A percentile compares a stretch with the other conserved stretches of the same genome.
Conservation (phyloP, 2,113 vertebrate species). For the Rhodinocichla rosea region DNA sequence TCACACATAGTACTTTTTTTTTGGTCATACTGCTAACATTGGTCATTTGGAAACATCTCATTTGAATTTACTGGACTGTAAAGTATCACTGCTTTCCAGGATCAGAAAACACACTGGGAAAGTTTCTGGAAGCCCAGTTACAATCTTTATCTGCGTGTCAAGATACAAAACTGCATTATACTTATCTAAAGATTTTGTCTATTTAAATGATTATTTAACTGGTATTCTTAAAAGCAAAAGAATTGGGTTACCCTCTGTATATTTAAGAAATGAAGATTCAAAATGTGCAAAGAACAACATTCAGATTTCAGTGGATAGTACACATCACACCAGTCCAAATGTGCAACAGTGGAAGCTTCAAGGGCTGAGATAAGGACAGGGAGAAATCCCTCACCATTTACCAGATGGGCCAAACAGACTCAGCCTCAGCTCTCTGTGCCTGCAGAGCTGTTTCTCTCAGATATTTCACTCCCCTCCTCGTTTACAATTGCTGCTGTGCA, state of each 20-base stretch:
- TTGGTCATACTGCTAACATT: not conserved
- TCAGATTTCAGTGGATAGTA: not conserved
- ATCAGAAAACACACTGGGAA: not conserved
- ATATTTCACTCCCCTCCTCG: rapidly evolving
- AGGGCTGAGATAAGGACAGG: not conserved
- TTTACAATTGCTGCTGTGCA: not conserved
- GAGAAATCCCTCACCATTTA: not conserved
- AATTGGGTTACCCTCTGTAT: not conserved
- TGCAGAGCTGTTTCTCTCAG: not conserved
- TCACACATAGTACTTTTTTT: not conserved
- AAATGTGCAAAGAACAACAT: not conserved
- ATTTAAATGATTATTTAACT: not conserved
- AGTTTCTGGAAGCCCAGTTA: not conserved
- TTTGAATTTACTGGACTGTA: not conserved
- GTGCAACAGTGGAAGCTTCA: not conserved
- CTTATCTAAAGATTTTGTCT: not conserved
- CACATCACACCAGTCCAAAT: not conserved
- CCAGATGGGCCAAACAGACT: not conserved
- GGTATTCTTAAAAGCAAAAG: not conserved
- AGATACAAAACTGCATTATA: not conserved
- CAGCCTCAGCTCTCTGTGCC: not conserved
- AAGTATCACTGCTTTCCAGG: not conserved
- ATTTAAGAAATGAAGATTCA: not conserved
- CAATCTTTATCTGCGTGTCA: not conserved
- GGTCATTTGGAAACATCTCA: not conserved